Base-by-base conservation (phyloP, 1,140 invertebrate genomes). In the Neodiprion lecontei region DNA sequence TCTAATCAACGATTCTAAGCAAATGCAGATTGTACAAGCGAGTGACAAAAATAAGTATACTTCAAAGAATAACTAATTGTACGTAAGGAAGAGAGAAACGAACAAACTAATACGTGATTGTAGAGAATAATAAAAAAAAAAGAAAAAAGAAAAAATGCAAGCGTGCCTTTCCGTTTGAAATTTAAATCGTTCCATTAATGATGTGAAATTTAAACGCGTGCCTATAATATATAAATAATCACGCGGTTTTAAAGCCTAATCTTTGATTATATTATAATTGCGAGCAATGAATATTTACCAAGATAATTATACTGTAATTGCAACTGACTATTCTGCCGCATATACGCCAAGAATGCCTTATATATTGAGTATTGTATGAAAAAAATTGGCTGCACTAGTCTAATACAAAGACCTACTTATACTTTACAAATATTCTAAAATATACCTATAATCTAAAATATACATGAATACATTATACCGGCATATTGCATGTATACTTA, bases 271-370 rank as follows among this genome's bases (percentile, higher is more conserved):
- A 14, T 61, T 61, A 17, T 14, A 61, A 61, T 61, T 40, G 28
- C 28, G 28, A 40, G 28, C 28, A 61, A 61, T 61, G 11, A 61
- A 4, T 61, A 17, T 9, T 11, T 69, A 23, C 21, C 67, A 69
- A 69, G 17, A 23, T 7, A 47, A 21, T 40, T 40, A 40, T 40
- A 40, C 1, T 40, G 5, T 3, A 40, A 40, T 40, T 40, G 28
- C 28, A 69, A 69, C 67, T 69, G 12, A 21, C 67, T 69, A 69
- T 23, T 69, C 67, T 69, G 67, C 67, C 67, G 11, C 67, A 17
- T 40, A 40, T 23, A 69, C 40, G 67, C 67, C 67, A 69, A 69
- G 67, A 21, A 69, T 69, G 67, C 67, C 67, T 69, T 69, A 69
- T 23, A 14, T 14, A 8, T 61, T 61, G 53, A 61, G n/a, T 12